Base-by-base conservation (phyloP, 2,113 vertebrate genomes). In the Zingel zingel region DNA sequence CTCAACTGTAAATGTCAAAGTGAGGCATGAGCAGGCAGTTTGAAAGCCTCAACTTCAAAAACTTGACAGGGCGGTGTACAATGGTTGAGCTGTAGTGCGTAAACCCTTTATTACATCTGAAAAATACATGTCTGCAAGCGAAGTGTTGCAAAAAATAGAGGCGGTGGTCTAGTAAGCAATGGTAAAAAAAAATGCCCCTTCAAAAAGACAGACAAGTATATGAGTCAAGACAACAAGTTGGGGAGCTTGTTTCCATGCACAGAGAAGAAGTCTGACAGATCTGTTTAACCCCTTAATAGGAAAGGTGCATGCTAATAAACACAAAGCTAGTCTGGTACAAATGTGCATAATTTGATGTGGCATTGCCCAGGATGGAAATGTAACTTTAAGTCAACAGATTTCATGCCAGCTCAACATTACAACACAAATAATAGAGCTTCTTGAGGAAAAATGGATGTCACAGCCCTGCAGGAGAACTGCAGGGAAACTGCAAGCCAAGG, bases 1-100 rank as follows among this genome's bases (percentile, higher is more conserved):
- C 79, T 78, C 19, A 4, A 27, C 62, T 66, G 74, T 39, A 86
- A 88, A 90, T 83, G 79, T 85, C 84, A 88, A 33, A 74, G 27
- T 51, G 58, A 50, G 72, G 58, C 10, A 9, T 15, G 57, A 58
- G 3, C 56, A 0, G 59, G 9, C 65, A 30, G 23, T 72, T 72
- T 76, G 23, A 77, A 25, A 63, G 69, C 39, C 53, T 79, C 68
- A 23, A 58, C 65, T 77, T 79, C 53, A 69, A n/a, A 77, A 76
- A 33, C 12, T 1, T n/a, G 39, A 67, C 2, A 1, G 67, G 66
- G 72, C 4, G 3, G 13, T 14, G 51, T 3, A 2, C 14, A 16
- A 45, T 5, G 62, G 73, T 61, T 25, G 53, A 50, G 47, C 77
- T 51, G 1, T 10, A 3, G 74, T 18, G 54, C 39, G 3, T 51